Evolutionary conservation across 1,140 invertebrate species (phyloP).

Genomic region (Heliconius melpomene): DNA sequence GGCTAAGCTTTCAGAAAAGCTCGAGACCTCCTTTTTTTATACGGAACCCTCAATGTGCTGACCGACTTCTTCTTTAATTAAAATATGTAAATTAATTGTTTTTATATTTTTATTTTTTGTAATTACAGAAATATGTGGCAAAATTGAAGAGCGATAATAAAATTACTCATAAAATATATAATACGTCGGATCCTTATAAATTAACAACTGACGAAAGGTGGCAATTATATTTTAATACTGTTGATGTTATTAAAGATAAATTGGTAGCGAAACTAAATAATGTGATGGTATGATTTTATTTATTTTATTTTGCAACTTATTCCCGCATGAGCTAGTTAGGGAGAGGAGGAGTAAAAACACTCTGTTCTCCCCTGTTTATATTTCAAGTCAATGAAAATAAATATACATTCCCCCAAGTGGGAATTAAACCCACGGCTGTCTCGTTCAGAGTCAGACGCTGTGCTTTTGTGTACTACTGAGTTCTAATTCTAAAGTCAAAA

Average conservation of each 20-base stretch:
- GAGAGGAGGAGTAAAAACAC: background rate
- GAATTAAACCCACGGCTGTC: too few relatives aligned
- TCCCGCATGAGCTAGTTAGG: too few relatives aligned
- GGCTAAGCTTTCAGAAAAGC: too few relatives aligned
- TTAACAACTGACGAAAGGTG: constrained; percentile 56
- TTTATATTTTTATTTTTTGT: background rate
- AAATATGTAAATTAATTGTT: background rate
- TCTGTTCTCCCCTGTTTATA: background rate
- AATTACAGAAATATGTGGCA: background rate
- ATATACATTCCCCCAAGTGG: too few relatives aligned
- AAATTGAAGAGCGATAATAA: background rate
- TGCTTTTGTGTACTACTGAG: too few relatives aligned
- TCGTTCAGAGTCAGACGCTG: too few relatives aligned
- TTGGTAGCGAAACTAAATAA: constrained; percentile 56
- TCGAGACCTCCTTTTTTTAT: too few relatives aligned
- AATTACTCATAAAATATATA: background rate
- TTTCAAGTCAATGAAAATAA: too few relatives aligned
- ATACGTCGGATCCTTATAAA: constrained; percentile 46
- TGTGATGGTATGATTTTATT: constrained; percentile 52
- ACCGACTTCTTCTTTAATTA: background rate
- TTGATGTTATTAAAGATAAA: constrained; percentile 48
- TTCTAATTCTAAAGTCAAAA: background rate
- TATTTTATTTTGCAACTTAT: background rate
- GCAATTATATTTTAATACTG: constrained; percentile 54
- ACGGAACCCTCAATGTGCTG: too few relatives aligned